Base-by-base conservation (phyloP, 2,888 invertebrate genomes). In the Eupithecia subumbrata region DNA sequence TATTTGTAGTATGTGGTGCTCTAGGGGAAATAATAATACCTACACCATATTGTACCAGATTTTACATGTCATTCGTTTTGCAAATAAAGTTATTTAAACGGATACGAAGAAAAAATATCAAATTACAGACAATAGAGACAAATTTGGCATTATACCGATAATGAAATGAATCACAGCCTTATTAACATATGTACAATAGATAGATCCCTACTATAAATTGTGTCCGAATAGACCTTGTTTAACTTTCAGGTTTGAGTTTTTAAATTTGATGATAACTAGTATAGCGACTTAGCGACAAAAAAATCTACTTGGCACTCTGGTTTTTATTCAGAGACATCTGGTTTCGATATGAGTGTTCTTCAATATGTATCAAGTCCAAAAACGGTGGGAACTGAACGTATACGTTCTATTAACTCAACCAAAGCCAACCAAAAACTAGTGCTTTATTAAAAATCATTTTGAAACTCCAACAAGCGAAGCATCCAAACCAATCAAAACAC, bases 101-200 rank as follows among this genome's bases (percentile, higher is more conserved):
- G n/a, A 22, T 11, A 11, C 11, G n/a, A 7, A 16, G 48, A 18
- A 48, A 9, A 56, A 22, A n/a, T 8, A 22, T 56, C 11, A 56
- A 48, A 56, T n/a, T 56, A 11, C 52, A 56, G 22, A 56, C 52
- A n/a, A 52, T 9, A 9, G 11, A 56, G 52, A 56, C 12, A 67
- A 67, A 37, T 9, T n/a, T n/a, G 9, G n/a, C 67, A 12, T 18
- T 67, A 37, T 11, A 74, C 72, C 70, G 80, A 80, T 80, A 81
- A 73, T 78, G 77, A 77, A 79, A 79, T 85, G 80, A 85, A 81
- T 85, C 85, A 85, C 85, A 77, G 74, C 66, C 56, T 75, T 73
- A 52, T 34, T 72, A 72, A 43, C 64, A n/a, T n/a, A n/a, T n/a
- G 18, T 18, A 64, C n/a, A 64, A 37, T 64, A 64, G 30, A 64